phyloP scores from a whole-genome alignment of 2,113 vertebrate species.

The Phalacrocorax pelagicus region DNA sequence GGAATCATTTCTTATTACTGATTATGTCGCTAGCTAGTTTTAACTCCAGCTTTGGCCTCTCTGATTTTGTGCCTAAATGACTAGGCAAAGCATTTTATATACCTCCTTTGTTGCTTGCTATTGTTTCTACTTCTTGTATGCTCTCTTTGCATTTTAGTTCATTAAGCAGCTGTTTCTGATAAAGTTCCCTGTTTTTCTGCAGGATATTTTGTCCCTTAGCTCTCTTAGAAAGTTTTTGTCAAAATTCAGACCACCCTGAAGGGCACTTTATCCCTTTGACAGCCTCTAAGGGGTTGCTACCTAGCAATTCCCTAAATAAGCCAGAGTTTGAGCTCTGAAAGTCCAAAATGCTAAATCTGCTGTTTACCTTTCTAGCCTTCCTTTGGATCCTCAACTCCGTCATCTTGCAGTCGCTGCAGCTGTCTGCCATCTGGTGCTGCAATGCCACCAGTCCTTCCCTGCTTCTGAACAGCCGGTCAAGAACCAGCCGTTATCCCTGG shows the following conservation, averaged over 20 bases:
- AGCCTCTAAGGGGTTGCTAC: not conserved
- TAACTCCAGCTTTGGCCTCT: not conserved
- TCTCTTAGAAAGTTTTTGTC: not conserved
- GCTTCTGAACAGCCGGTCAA: not conserved
- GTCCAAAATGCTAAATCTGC: not conserved
- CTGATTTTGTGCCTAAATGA: not conserved
- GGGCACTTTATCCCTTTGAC: not conserved
- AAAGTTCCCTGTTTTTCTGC: not conserved
- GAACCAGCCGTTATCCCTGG: not conserved
- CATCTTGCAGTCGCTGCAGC: not conserved
- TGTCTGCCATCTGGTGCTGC: not conserved
- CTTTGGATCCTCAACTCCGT: not conserved
- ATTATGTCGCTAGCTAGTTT: not conserved
- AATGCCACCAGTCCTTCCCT: not conserved
- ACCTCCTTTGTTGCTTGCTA: not conserved
- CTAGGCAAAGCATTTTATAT: not conserved
- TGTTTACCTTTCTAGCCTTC: not conserved
- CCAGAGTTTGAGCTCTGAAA: not conserved
- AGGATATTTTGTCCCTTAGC: not conserved
- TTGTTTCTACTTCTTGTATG: not conserved
- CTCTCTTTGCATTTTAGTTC: not conserved
- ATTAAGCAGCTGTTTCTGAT: not conserved
- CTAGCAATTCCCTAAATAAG: not conserved
- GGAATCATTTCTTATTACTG: not conserved
- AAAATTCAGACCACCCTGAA: not conserved